Evolutionary conservation across 2,797 vertebrate genomes (phyloP).

Genomic region (Pitangus sulphuratus): DNA sequence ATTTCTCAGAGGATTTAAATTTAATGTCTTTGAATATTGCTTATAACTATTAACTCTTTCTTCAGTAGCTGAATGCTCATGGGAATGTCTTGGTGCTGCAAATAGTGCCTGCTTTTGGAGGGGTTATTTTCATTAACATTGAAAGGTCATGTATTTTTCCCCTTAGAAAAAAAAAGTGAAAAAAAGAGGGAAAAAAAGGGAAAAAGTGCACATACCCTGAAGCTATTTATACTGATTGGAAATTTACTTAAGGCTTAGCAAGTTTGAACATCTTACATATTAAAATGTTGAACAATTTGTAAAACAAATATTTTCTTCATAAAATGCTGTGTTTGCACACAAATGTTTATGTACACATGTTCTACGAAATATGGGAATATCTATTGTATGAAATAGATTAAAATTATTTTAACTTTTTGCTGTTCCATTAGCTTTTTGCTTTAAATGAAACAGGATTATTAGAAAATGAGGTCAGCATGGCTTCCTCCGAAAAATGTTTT

Average conservation of each 20-base stretch:
- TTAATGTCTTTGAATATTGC: not conserved
- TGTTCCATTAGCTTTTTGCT: not conserved
- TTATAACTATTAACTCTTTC: not conserved
- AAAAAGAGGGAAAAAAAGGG: not conserved
- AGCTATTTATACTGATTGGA: not conserved
- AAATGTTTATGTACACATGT: accelerated
- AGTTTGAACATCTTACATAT: not conserved
- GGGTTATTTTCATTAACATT: not conserved
- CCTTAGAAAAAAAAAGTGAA: not conserved
- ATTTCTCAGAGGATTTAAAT: not conserved
- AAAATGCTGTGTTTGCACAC: not conserved
- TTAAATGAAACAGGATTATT: not conserved
- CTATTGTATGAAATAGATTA: not conserved
- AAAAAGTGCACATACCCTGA: not conserved
- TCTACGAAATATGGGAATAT: not conserved
- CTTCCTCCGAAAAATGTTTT: not conserved
- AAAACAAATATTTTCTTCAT: not conserved
- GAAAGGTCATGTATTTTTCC: not conserved
- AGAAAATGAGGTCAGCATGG: not conserved
- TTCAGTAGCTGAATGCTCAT: not conserved
- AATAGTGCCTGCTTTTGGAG: not conserved
- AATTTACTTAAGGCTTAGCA: not conserved
- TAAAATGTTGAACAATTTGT: not conserved
- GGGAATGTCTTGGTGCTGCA: not conserved
- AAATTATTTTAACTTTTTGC: not conserved